Percentiles rank a stretch among this genome's conserved stretches.
phyloP scores from a whole-genome alignment of 2,888 invertebrate genomes.

The Hedya salicella region DNA sequence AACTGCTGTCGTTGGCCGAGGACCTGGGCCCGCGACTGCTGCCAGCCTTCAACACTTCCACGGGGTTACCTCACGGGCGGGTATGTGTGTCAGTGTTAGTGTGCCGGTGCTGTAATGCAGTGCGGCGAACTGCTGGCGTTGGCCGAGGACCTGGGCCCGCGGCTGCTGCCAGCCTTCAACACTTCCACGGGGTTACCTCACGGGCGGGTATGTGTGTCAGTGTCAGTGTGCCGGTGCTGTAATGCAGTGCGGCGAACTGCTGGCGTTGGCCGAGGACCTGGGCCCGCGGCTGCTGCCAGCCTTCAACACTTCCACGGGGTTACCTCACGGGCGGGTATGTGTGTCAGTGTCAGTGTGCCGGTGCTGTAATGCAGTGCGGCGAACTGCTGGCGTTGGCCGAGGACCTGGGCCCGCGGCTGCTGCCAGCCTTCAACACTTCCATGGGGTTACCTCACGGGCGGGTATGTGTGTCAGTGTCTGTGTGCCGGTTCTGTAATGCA shows the following conservation, averaged over 20 bases:
- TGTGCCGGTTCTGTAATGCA: no score
- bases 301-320: slow-evolving; percentile 98
- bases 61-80: slow-evolving; percentile 98
- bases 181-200: slow-evolving; percentile 98
- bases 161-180: slow-evolving; percentile 98
- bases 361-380: no score
- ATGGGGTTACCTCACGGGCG: no score
- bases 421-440: no score
- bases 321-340: slow-evolving; percentile 96
- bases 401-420: no score
- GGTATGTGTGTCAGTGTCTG: no score
- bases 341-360: no score
- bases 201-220: slow-evolving; percentile 92
- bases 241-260: slow-evolving; percentile 94
- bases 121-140: slow-evolving; percentile 93
- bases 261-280: slow-evolving; percentile 95
- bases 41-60: slow-evolving; percentile 99
- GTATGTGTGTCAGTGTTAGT: no score
- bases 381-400: no score
- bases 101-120: slow-evolving; percentile 92
- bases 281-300: slow-evolving; percentile 97
- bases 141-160: slow-evolving; percentile 96
- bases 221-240: slow-evolving; percentile 89
- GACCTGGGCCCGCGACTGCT: slow-evolving; percentile 96
- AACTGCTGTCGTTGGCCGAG: slow-evolving; percentile 94